Evolutionary conservation across 2,888 invertebrate genomes (phyloP).

Genomic region (Eristalis tenax): DNA sequence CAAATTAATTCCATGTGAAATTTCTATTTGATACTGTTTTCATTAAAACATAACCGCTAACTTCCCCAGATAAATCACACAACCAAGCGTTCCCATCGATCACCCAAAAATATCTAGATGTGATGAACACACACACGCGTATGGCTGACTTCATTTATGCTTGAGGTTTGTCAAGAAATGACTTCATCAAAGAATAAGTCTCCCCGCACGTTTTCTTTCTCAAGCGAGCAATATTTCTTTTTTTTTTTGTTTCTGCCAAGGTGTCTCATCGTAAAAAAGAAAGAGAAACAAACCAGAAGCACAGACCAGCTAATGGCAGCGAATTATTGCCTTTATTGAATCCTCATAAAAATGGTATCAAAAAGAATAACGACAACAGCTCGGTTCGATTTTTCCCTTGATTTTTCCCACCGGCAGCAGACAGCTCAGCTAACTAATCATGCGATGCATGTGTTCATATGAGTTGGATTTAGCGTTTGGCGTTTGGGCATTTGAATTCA

Average conservation of each 20-base stretch:
- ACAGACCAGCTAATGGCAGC: background rate
- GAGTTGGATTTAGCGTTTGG: background rate
- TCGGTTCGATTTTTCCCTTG: slow-evolving; percentile 6
- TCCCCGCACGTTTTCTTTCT: background rate
- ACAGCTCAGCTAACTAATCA: slow-evolving; percentile 19
- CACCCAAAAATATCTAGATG: background rate
- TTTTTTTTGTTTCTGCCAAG: background rate
- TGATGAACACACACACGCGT: background rate
- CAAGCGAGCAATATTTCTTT: background rate
- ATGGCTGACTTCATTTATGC: slow-evolving; percentile 33
- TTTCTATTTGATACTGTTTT: background rate
- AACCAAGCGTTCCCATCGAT: background rate
- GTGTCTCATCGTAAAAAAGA: slow-evolving; percentile 33
- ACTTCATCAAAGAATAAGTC: slow-evolving; percentile 39
- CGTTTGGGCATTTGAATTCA: slow-evolving; percentile 53
- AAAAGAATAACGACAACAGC: slow-evolving; percentile 18
- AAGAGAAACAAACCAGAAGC: background rate
- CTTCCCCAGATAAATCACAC: background rate
- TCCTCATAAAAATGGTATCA: background rate
- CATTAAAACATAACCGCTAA: background rate
- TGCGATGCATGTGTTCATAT: slow-evolving; percentile 37
- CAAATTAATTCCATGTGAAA: background rate
- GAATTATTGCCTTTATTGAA: slow-evolving; percentile 1
- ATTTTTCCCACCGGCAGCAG: background rate
- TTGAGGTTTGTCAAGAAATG: slow-evolving; percentile 38